These are phyloP conservation scores for Octonoba sinensis DNA, from an alignment of 2,888 invertebrate genomes.

Conservation along the genomic window DNA sequence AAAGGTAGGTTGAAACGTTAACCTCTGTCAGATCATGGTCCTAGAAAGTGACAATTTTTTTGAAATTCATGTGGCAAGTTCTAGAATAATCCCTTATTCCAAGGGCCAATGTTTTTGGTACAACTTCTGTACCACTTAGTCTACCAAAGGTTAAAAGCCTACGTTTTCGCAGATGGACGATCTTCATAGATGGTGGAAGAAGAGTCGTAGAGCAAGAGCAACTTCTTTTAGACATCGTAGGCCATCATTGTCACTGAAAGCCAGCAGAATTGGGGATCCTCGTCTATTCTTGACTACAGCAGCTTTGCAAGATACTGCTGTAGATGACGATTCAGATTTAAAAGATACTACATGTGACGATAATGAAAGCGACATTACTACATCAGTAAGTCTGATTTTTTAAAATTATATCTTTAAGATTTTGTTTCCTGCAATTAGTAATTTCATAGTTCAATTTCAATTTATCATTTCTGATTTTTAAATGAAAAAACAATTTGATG, in stretches of 20 bases:
- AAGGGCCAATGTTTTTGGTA: too few species aligned
- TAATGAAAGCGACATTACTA: slow-evolving; percentile 25
- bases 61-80: too few species aligned
- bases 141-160: neutral
- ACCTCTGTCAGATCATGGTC: too few species aligned
- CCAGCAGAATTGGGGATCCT: slow-evolving; percentile 45
- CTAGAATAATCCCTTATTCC: too few species aligned
- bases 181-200: slow-evolving; percentile 55
- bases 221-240: slow-evolving; percentile 32
- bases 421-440: too few species aligned
- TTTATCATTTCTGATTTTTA: too few species aligned
- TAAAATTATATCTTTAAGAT: too few species aligned
- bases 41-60: too few species aligned
- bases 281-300: slow-evolving; percentile 1
- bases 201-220: slow-evolving; percentile 42
- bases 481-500: too few species aligned
- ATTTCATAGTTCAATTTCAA: too few species aligned
- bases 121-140: too few species aligned
- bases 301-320: neutral
- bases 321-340: neutral
- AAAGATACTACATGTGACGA: slow-evolving; percentile 7
- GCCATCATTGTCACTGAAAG: slow-evolving; percentile 35
- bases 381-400: slow-evolving; percentile 14
- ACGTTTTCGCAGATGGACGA: slow-evolving; percentile 37
- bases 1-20: too few species aligned